These are phyloP conservation scores for Campoplex capitator DNA, from an alignment of 2,888 invertebrate genomes.

Conservation along the genomic window DNA sequence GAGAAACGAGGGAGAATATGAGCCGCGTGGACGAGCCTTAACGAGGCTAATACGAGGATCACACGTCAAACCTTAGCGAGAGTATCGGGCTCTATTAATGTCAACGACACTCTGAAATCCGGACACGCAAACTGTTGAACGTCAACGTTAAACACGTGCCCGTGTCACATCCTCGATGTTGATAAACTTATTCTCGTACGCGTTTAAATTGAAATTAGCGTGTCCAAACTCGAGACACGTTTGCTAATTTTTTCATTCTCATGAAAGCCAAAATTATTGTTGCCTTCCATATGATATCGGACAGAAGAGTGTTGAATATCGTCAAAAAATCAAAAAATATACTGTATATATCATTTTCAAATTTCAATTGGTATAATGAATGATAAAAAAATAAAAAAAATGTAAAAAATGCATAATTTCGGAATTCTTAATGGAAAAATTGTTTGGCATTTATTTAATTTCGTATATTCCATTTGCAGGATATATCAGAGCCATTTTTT, in stretches of 20 bases:
- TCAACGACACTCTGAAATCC: conserved; percentile 77
- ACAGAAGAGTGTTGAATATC: background rate
- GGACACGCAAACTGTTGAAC: conserved; percentile 81
- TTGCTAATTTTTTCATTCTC: background rate
- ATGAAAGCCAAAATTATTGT: background rate
- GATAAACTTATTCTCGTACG: conserved; percentile 47
- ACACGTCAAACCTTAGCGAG: conserved; percentile 73
- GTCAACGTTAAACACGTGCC: conserved; percentile 78
- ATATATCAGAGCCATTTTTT: conserved; percentile 9
- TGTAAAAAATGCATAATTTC: too few species aligned
- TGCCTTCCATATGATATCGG: background rate
- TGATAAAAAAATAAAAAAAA: too few species aligned
- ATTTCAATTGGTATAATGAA: background rate
- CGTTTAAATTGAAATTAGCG: background rate
- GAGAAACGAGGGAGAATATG: conserved; percentile 65
- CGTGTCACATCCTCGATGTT: conserved; percentile 48
- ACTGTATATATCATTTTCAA: background rate
- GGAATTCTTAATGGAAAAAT: too few species aligned
- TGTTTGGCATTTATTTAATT: background rate
- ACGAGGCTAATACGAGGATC: conserved; percentile 79
- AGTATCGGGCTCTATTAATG: conserved; percentile 76
- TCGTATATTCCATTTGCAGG: background rate
- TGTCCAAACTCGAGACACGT: background rate
- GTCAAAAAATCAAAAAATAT: background rate
- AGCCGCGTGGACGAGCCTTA: conserved; percentile 73